phyloP scores from a whole-genome alignment of 2,888 invertebrate species.

The Drosophila birchii region DNA sequence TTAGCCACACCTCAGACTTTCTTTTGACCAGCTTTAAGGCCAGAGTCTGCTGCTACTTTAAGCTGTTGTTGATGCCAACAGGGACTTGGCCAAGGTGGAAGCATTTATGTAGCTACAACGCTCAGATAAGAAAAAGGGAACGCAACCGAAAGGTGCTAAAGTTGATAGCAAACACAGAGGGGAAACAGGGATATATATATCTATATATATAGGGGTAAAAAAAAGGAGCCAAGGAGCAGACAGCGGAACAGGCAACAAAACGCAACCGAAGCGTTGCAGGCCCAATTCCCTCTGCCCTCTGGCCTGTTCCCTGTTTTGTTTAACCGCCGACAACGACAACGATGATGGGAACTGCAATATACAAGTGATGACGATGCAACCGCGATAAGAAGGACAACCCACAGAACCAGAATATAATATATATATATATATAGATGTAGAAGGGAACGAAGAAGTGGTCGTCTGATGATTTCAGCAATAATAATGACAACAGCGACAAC shows the following conservation, averaged over 20 bases:
- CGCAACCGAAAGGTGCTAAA: slow-evolving; percentile 35
- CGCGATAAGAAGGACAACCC: slow-evolving; percentile 31
- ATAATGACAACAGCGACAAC: slow-evolving; percentile 56
- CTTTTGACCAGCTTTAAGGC: slow-evolving; percentile 1
- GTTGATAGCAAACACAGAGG: slow-evolving; percentile 30
- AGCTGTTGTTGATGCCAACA: background rate
- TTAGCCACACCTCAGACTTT: too few species aligned
- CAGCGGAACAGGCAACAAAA: slow-evolving; percentile 68
- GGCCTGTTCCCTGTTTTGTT: slow-evolving; percentile 20
- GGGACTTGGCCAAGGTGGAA: slow-evolving; percentile 38
- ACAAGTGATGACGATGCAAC: slow-evolving; percentile 34
- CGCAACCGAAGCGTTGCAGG: slow-evolving; percentile 47
- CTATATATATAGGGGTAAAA: background rate
- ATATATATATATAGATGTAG: background rate
- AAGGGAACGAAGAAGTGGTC: slow-evolving; percentile 26
- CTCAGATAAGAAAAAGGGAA: slow-evolving; percentile 55
- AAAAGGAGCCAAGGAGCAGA: slow-evolving; percentile 44
- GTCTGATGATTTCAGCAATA: slow-evolving; percentile 48
- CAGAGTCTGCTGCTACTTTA: background rate
- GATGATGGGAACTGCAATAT: slow-evolving; percentile 18
- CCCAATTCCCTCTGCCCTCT: slow-evolving; percentile 17
- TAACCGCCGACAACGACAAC: slow-evolving; percentile 5
- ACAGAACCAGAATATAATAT: slow-evolving; percentile 2
- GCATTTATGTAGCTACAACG: slow-evolving; percentile 69
- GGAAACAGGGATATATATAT: background rate